Base-by-base conservation (phyloP, 2,113 vertebrate species). In the Scartelaos histophorus region DNA sequence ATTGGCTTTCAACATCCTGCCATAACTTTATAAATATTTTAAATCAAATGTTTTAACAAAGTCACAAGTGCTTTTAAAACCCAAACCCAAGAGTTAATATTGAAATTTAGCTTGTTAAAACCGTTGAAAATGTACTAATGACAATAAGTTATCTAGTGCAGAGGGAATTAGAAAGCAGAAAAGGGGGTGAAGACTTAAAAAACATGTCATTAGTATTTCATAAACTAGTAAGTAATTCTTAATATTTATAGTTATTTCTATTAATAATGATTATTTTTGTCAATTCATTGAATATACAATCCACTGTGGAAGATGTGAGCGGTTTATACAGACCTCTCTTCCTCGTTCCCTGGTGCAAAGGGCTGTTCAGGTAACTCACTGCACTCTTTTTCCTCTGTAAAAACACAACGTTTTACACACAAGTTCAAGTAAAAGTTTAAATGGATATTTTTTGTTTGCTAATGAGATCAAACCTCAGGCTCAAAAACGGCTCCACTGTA, bases 401-500 rank as follows among this genome's bases (percentile, higher is more conserved):
- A 24, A 25, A 25, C n/a, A 57, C 11, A 57, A 57, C 7, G 16
- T 19, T 17, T 51, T 51, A 51, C 47, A 51, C 47, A 19, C 21
- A 22, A 47, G n/a, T 13, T 47, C 2, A 22, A 51, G 11, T 29
- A 11, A 51, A 51, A 51, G 16, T 51, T 51, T 6, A 49, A 49
- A 49, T 17, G 17, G 10, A 54, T n/a, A 7, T n/a, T 21, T 19
- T 7, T 13, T 5, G 29, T 46, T 12, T 13, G 11, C 15, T 3
- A 16, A 53, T n/a, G 12, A 4, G 3, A 64, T 46, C 38, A 46
- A 95, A 99, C 98, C 97, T 99, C 98, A 0, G 98, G 98, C 87
- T 99, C 98, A 84, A 98, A 99, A 86, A 98, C 95, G 0, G 97
- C 98, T 64, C 98, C 96, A 1, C 98, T 99, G 91, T 99, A 99